Base-by-base conservation (phyloP, 2,113 vertebrate genomes). In the Cariama cristata region DNA sequence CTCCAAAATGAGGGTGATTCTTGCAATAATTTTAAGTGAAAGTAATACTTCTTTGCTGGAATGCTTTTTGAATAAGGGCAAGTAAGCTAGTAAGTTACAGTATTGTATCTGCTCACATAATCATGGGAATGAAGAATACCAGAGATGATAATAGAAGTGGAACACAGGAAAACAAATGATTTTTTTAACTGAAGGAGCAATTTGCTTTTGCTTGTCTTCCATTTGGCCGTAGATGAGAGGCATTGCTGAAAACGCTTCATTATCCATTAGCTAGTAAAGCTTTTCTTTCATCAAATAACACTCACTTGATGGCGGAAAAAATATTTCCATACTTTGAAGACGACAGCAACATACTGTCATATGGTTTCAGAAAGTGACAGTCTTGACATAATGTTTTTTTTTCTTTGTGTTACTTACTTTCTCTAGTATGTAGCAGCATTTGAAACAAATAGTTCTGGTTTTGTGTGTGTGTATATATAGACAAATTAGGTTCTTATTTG, bases 211-310 rank as follows among this genome's bases (percentile, higher is more conserved):
- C 97, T 97, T 92, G 93, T 97, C 93, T 92, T 97, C 95, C 91
- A 96, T 86, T 98, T 98, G 98, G 97, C 98, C 97, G n/a, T 55
- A 97, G 98, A 98, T 98, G 93, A 98, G 97, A 98, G 93, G 30
- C 96, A 58, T 80, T 95, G 88, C 90, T 94, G 59, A 96, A 97
- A 98, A 91, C 2, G 73, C 95, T 96, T 98, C 95, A 94, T 97
- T 96, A 97, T 93, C 96, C 60, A 42, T 96, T 97, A 98, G 95
- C 97, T 98, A 97, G 95, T 97, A 97, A 97, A 97, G 96, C 96
- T 96, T 97, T 97, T 94, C 93, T 97, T 97, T 98, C 97, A 97
- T 98, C 98, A 98, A 98, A 96, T 97, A 98, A 93, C 97, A 98
- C 97, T 98, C 97, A 97, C 95, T 98, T 93, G 97, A 80, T 96